Evolutionary conservation across 2,888 invertebrate genomes (phyloP).

Genomic region (Lomographa bimaculata): DNA sequence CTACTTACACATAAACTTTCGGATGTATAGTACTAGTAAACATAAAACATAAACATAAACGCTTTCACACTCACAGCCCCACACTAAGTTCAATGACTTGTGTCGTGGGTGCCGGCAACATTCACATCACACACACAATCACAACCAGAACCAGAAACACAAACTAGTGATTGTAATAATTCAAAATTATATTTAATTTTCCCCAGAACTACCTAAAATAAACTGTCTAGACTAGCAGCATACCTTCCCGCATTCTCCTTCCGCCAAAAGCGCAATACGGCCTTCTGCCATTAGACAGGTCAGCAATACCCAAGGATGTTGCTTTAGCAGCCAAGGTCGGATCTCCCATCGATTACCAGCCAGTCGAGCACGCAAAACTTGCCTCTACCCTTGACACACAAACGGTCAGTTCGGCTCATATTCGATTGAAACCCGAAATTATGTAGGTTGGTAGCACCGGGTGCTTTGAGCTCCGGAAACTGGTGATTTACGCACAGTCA

Average conservation of each 20-base stretch:
- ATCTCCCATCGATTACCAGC: slow-evolving; percentile 76
- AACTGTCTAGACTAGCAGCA: not conserved
- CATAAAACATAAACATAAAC: no score
- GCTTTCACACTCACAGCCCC: no score
- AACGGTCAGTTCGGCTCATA: slow-evolving; percentile 58
- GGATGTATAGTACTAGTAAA: no score
- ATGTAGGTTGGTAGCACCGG: slow-evolving; percentile 58
- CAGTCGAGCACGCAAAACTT: slow-evolving; percentile 73
- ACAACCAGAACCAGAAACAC: no score
- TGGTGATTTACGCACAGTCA: slow-evolving; percentile 37
- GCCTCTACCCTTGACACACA: slow-evolving; percentile 77
- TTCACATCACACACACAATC: no score
- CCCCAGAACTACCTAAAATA: no score
- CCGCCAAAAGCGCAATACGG: slow-evolving; percentile 26
- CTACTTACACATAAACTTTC: no score
- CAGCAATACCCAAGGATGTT: slow-evolving; percentile 67
- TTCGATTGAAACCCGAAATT: slow-evolving; percentile 59
- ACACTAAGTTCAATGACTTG: no score
- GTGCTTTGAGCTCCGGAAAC: no score
- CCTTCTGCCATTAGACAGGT: slow-evolving; percentile 63
- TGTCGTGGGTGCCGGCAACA: no score
- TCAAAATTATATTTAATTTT: no score
- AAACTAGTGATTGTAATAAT: no score
- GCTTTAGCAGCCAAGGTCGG: slow-evolving; percentile 69
- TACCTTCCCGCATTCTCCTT: not conserved